Evolutionary conservation across 2,888 invertebrate species (phyloP).

Genomic region (Acanthosepion pharaonis): DNA sequence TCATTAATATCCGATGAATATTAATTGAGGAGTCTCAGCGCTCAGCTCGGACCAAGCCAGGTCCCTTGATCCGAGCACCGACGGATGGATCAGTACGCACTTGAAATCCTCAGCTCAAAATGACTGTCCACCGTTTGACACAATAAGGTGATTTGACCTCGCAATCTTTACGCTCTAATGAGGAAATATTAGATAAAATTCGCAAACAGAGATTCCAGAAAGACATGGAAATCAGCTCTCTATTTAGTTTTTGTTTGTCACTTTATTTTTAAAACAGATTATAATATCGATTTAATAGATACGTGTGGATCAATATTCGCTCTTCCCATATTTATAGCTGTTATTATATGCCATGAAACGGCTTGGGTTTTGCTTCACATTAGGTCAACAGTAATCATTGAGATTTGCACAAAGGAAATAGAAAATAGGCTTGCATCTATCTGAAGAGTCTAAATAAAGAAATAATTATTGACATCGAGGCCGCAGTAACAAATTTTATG

Average conservation of each 20-base stretch:
- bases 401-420: no score
- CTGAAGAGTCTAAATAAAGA: no score
- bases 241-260: neutral
- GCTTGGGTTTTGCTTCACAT: neutral
- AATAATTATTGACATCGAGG: no score
- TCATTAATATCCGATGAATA: constrained; percentile 33
- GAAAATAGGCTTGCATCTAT: no score
- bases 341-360: neutral
- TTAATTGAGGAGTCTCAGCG: constrained; percentile 7
- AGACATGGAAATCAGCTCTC: neutral
- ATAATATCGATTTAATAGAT: neutral
- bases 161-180: neutral
- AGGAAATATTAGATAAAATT: neutral
- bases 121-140: constrained; percentile 12
- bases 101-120: neutral
- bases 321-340: neutral
- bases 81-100: neutral
- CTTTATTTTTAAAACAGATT: neutral
- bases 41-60: neutral
- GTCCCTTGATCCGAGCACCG: constrained; percentile 1
- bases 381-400: neutral
- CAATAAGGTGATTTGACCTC: constrained; percentile 10
- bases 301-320: neutral
- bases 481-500: no score
- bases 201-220: neutral